Evolutionary conservation across 1,140 invertebrate species (phyloP), one percentile per base, ranked within the genome.

Genomic region (Sipha flava): DNA sequence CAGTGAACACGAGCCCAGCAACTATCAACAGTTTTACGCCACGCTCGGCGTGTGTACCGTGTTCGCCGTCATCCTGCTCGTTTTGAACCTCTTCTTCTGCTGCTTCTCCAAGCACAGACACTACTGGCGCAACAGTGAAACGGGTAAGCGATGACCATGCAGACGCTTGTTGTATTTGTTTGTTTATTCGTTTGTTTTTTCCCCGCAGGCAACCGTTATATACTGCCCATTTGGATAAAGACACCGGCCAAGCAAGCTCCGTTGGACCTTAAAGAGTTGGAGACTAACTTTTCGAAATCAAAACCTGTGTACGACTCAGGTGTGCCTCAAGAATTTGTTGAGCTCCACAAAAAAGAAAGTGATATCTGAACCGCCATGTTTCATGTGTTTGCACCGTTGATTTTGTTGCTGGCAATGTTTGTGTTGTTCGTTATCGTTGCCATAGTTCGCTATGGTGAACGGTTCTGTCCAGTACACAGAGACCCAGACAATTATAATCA

Each of bases 161-260:
- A 1, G 5, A 5, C 6, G 9, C 2, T 6, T 0, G 18, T 21
- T 29, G 3, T 9, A 5, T 29, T 16, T 23, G 18, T 23, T 79
- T 34, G 5, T 40, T 37, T 72, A 43, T 23, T 16, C 9, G 14
- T 40, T 45, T 40, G 34, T 31, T 45, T 73, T 81, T 77, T 68
- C 68, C 81, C 86, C 86, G 57, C 82, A 93, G 92, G 92, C 45
- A 94, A 94, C 86, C 91, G 93, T 82, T 94, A 91, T 91, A 87
- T 94, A 79, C 88, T 93, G 14, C 92, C 93, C 10, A 87, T 95
- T 83, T 95, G 92, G 92, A 91, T 92, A 16, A 88, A 91, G 49
- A 92, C 92, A 18, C 93, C 94, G 0, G 90, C 93, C 82, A 91
- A 93, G 80, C 92, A 93, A 84, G 92, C 92, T n/a, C 90, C 94